phyloP scores from a whole-genome alignment of 2,888 invertebrate genomes.

The Amphipyra tragopoginis region DNA sequence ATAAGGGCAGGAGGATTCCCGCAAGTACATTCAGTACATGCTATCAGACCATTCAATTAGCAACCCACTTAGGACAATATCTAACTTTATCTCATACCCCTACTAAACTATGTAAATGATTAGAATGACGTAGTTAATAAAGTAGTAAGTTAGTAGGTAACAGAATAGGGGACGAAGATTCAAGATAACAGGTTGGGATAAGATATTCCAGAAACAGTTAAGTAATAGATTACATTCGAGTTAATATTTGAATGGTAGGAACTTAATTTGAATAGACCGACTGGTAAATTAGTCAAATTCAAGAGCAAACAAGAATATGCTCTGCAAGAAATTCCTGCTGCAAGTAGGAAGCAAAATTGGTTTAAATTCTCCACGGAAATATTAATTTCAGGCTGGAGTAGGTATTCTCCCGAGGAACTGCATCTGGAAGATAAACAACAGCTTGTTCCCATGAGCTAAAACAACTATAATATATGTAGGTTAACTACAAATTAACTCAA shows the following conservation, averaged over 20 bases:
- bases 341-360: too few species aligned
- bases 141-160: background rate
- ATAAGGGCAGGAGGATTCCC: too few species aligned
- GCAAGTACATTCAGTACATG: too few species aligned
- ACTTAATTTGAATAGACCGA: background rate
- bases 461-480: too few species aligned
- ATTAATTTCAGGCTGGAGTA: too few species aligned
- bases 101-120: constrained; percentile 14
- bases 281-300: background rate
- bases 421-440: too few species aligned
- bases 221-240: background rate
- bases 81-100: constrained; percentile 8
- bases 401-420: too few species aligned
- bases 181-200: constrained; percentile 1
- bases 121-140: background rate
- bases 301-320: too few species aligned
- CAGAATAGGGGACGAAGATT: constrained; percentile 26
- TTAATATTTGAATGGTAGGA: background rate
- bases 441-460: too few species aligned
- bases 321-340: too few species aligned
- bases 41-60: background rate
- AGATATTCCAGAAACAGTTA: background rate
- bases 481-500: too few species aligned
- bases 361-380: too few species aligned
- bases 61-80: background rate